Conservation (phyloP, 1,140 invertebrate genomes). For the Caerostris extrusa region DNA sequence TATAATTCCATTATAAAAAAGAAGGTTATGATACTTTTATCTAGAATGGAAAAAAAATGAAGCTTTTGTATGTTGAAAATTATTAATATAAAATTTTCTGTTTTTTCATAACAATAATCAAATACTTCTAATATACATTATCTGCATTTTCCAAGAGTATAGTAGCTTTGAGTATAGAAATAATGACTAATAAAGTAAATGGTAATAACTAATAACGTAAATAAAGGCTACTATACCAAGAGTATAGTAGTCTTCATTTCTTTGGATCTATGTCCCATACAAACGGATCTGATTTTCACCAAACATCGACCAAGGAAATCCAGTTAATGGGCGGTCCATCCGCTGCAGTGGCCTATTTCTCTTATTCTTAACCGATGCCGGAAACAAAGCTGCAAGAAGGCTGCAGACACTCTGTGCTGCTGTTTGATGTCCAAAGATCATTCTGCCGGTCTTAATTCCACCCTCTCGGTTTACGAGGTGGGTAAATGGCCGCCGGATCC, state of each 20-base stretch:
- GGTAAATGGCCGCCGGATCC: slow-evolving; percentile 13
- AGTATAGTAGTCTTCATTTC: background rate
- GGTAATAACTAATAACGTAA: no score
- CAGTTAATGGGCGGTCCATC: background rate
- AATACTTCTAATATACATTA: no score
- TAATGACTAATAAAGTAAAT: no score
- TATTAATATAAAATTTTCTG: no score
- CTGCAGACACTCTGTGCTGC: background rate
- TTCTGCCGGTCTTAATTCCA: background rate
- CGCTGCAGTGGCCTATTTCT: background rate
- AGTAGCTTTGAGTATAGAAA: no score
- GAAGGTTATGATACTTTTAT: no score
- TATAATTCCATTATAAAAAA: no score
- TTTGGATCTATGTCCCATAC: background rate
- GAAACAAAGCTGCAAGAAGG: background rate
- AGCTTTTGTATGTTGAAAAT: no score
- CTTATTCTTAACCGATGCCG: background rate
- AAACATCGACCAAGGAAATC: background rate
- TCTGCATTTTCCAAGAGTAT: no score
- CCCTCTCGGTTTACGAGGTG: background rate
- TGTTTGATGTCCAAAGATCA: slow-evolving; percentile 5
- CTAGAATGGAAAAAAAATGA: no score
- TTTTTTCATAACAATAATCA: no score
- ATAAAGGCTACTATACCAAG: no score
- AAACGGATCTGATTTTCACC: background rate